Percentiles rank a stretch among this genome's conserved stretches.
Conservation (phyloP, 2,113 vertebrate genomes). For the Athene noctua region DNA sequence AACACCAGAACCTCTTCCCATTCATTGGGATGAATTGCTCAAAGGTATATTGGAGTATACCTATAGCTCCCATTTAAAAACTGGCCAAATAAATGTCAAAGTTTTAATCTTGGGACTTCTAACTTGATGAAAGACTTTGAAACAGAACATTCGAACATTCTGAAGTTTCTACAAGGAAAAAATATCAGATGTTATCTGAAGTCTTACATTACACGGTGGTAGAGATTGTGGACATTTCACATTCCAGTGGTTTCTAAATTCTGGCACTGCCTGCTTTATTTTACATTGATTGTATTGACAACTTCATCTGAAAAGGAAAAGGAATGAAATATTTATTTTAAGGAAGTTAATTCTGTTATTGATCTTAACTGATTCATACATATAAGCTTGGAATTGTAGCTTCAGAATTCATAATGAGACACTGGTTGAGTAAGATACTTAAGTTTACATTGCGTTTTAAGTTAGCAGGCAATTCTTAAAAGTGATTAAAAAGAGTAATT, state of each 20-base stretch:
- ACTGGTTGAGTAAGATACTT: not conserved
- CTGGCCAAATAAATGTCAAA: not conserved
- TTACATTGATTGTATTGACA: not conserved
- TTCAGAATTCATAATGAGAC: rapidly evolving
- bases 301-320: not conserved
- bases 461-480: not conserved
- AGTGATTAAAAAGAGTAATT: not conserved
- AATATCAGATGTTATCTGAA: not conserved
- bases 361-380: not conserved
- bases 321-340: not conserved
- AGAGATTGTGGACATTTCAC: not conserved
- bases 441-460: not conserved
- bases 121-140: not conserved
- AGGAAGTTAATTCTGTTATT: not conserved
- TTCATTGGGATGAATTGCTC: not conserved
- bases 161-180: not conserved
- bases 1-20: not conserved
- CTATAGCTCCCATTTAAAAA: not conserved
- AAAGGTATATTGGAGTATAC: not conserved
- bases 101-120: not conserved
- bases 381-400: not conserved
- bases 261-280: not conserved
- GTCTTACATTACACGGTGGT: not conserved
- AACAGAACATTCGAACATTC: not conserved
- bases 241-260: not conserved